These are phyloP conservation scores for Forbesichthys papilliferus DNA, from an alignment of 2,113 vertebrate species.

Conservation along the genomic window DNA sequence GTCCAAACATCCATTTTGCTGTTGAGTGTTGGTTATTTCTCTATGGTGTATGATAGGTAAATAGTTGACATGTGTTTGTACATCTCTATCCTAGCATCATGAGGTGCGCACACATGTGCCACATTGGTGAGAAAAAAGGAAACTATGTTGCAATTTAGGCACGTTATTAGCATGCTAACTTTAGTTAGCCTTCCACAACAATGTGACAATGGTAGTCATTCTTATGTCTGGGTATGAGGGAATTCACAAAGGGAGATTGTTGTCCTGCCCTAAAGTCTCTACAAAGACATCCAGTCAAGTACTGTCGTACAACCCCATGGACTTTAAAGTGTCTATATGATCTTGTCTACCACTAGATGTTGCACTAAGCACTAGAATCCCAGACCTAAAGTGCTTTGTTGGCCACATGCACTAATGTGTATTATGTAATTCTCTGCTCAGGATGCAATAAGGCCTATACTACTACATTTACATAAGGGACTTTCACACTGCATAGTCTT, in stretches of 20 bases:
- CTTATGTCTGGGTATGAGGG: slow-evolving; percentile 34
- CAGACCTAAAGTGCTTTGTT: too few species aligned
- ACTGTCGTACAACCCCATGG: not conserved
- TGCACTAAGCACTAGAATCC: too few species aligned
- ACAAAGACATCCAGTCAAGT: slow-evolving; percentile 22
- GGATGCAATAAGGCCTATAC: too few species aligned
- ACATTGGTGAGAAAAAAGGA: not conserved
- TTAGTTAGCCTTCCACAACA: slow-evolving; percentile 25
- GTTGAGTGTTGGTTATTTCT: too few species aligned
- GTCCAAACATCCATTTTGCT: too few species aligned
- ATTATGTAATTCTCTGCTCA: too few species aligned
- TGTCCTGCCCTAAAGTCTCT: slow-evolving; percentile 27
- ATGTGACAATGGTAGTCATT: slow-evolving; percentile 48
- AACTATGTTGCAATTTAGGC: slow-evolving; percentile 9
- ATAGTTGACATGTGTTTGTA: too few species aligned
- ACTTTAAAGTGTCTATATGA: not conserved
- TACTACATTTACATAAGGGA: too few species aligned
- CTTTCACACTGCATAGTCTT: too few species aligned
- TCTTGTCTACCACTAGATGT: too few species aligned
- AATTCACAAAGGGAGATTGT: slow-evolving; percentile 41
- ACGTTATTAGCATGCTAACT: slow-evolving; percentile 23
- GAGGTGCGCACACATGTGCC: not conserved
- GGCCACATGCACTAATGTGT: too few species aligned
- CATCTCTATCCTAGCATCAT: not conserved
- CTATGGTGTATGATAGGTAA: too few species aligned